Percentiles rank a stretch among this genome's conserved stretches.
These are phyloP conservation scores for Peromyscus attwateri DNA, from an alignment of 2,797 vertebrate species.

Conservation along the genomic window DNA sequence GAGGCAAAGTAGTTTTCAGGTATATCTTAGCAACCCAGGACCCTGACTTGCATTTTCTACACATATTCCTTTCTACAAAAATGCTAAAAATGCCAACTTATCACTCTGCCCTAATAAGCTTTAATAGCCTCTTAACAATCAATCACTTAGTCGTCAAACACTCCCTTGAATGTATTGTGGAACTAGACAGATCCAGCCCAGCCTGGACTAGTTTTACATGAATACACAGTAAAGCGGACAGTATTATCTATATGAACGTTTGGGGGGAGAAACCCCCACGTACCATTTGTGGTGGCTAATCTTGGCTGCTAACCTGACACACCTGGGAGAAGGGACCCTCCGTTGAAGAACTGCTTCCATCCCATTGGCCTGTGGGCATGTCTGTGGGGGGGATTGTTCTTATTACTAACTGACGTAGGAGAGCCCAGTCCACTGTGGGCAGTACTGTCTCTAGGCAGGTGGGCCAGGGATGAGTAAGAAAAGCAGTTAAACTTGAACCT, in stretches of 20 bases:
- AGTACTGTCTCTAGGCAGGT: neutral
- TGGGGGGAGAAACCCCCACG: neutral
- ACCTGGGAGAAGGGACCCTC: neutral
- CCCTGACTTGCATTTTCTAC: neutral
- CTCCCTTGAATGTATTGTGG: neutral
- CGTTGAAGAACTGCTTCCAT: neutral
- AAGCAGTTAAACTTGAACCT: neutral
- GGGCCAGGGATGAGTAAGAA: neutral
- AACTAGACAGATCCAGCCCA: neutral
- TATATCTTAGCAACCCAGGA: neutral
- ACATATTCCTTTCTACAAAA: neutral
- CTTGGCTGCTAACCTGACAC: neutral
- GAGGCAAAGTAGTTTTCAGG: neutral
- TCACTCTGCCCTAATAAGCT: neutral
- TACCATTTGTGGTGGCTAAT: neutral
- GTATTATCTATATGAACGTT: neutral
- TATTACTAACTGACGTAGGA: neutral
- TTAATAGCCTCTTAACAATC: neutral
- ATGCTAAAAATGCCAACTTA: neutral
- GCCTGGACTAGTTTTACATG: neutral
- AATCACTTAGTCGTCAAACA: neutral
- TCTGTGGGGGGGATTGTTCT: neutral
- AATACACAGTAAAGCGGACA: neutral
- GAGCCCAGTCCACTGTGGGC: neutral
- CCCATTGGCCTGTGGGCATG: neutral